Percentiles rank a stretch among this genome's conserved stretches.
These are phyloP conservation scores for Imbricaverruca yamaguchii DNA, from an alignment of 2,888 invertebrate species.

Conservation along the genomic window DNA sequence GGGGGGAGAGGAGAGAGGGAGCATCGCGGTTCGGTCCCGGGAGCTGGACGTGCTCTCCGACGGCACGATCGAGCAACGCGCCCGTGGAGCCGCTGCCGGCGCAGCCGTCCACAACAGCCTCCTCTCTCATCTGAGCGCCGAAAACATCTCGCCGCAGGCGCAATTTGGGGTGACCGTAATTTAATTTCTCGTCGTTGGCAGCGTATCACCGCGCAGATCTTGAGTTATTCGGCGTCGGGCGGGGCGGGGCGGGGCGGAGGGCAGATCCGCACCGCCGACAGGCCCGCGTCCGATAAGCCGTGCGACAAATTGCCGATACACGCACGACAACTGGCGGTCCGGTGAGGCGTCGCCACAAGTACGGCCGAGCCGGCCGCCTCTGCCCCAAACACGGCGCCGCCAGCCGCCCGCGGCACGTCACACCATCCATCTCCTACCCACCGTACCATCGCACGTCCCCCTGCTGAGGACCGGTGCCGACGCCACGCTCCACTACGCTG, in stretches of 20 bases:
- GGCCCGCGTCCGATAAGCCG: too few species aligned
- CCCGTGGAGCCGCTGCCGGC: too few species aligned
- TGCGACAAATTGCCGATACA: background rate
- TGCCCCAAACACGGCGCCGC: background rate
- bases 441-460: background rate
- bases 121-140: background rate
- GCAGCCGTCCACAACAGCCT: too few species aligned
- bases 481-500: background rate
- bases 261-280: background rate
- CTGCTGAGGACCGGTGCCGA: background rate
- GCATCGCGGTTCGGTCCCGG: too few species aligned
- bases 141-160: background rate
- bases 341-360: too few species aligned
- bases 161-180: background rate
- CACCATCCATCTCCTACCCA: background rate
- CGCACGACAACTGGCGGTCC: background rate
- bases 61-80: too few species aligned
- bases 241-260: too few species aligned
- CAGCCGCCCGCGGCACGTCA: background rate
- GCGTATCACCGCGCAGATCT: background rate
- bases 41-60: too few species aligned
- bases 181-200: background rate
- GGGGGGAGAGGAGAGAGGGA: too few species aligned
- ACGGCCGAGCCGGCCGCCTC: background rate
- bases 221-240: constrained; percentile 1